A percentile compares a stretch with the other conserved stretches of the same genome.
Conservation (phyloP, 2,797 vertebrate genomes). For the Zalophus californianus region DNA sequence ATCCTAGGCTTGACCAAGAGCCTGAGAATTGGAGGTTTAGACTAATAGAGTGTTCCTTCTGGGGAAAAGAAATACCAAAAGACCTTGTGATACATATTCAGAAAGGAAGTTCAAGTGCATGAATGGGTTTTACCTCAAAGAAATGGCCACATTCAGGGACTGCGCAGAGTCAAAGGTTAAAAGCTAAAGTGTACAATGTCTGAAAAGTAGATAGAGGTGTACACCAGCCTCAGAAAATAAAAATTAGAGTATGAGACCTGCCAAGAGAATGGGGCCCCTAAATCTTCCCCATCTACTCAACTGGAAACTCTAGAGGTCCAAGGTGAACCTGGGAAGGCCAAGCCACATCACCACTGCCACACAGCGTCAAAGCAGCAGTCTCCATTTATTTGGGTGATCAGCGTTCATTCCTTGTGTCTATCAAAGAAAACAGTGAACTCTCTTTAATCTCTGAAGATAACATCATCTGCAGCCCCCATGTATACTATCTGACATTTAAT, state of each 20-base stretch:
- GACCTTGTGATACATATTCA: neutral
- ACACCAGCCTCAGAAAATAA: neutral
- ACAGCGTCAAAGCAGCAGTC: neutral
- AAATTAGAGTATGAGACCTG: neutral
- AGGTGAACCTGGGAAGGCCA: neutral
- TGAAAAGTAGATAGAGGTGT: neutral
- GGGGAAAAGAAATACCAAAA: neutral
- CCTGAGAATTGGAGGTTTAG: neutral
- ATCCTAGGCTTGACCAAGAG: neutral
- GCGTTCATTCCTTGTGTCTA: neutral
- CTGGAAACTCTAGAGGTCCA: neutral
- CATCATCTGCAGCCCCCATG: neutral
- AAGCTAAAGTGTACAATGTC: neutral
- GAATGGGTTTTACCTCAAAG: neutral
- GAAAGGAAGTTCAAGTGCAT: neutral
- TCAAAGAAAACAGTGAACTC: neutral
- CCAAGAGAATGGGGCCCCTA: neutral
- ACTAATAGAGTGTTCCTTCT: neutral
- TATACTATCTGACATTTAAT: neutral
- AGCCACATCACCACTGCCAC: fast-evolving
- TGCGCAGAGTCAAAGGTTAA: neutral
- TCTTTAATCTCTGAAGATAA: neutral
- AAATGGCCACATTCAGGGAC: neutral
- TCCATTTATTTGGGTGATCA: neutral
- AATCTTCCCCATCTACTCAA: neutral